A percentile compares a stretch with the other conserved stretches of the same genome.
Conservation (phyloP, 1,140 invertebrate genomes). For the Schlechtendalia chinensis region DNA sequence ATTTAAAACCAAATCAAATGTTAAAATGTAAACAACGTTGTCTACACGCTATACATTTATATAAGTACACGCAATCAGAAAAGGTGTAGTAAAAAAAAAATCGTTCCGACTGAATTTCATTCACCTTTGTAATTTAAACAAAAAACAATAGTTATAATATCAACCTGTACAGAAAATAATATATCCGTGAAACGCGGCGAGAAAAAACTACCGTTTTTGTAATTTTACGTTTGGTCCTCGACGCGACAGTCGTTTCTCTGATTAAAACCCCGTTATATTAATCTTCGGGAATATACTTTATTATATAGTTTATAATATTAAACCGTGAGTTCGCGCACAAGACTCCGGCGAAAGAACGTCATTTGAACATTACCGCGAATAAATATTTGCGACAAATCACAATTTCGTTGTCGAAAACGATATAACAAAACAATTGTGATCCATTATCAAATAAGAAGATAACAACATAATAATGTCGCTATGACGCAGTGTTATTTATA, state of each 20-base stretch:
- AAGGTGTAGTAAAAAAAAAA: neutral
- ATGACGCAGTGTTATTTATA: too few species aligned
- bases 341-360: neutral
- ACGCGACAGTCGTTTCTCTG: neutral
- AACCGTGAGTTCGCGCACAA: neutral
- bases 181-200: neutral
- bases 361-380: neutral
- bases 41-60: too few species aligned
- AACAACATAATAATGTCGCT: too few species aligned
- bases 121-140: conserved; percentile 5
- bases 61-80: too few species aligned
- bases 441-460: neutral
- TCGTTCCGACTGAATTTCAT: neutral
- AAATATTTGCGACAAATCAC: neutral
- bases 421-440: neutral
- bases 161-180: neutral
- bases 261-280: conserved; percentile 3
- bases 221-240: neutral
- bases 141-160: neutral
- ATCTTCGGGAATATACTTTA: neutral
- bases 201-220: neutral
- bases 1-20: too few species aligned
- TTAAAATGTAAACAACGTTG: too few species aligned
- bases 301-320: too few species aligned
- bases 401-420: neutral